Base-by-base conservation (phyloP, 2,888 invertebrate genomes). In the Lypha dubia region DNA sequence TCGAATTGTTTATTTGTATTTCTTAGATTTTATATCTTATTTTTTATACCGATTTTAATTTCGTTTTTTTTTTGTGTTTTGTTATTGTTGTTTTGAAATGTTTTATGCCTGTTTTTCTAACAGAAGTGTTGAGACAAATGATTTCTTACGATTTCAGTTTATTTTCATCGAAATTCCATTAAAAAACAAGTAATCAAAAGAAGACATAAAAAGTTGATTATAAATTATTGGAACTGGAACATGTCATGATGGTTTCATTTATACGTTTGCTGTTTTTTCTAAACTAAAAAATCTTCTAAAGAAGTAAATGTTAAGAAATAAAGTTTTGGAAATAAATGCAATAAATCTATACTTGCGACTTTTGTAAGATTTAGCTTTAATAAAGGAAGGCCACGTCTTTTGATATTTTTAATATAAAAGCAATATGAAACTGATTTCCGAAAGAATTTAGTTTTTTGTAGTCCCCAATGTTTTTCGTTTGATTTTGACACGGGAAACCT, bases 81-180 rank as follows among this genome's bases (percentile, higher is more conserved):
- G 63, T 24, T 74, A 44, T 83, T 70, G 56, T 44, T 81, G 24
- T 77, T 83, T 79, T 68, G 20, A 81, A 77, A 56, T 44, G 65
- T 74, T 84, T 81, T 82, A 65, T 82, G 58, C 62, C 63, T 84
- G 77, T 84, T 84, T 77, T 77, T 44, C 63, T 63, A 77, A 53
- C 77, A 56, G 73, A 84, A 84, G 84, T 84, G 84, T 79, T 84
- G 81, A 84, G 84, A 84, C 81, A 84, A 84, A 80, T 68, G 84
- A 76, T 80, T 73, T 81, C 70, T 67, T 75, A 60, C 70, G 28
- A 71, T 74, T 79, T 75, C 35, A 46, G 53, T 74, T 80, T 56
- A 28, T 73, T 79, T 84, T 79, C 74, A 81, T 68, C 63, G 77
- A 70, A 84, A 74, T 56, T 24, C 65, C 51, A 65, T 63, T 74